Evolutionary conservation across 2,113 vertebrate species (phyloP), one percentile per base, ranked within the genome.

Genomic region (Gymnorhina tibicen): DNA sequence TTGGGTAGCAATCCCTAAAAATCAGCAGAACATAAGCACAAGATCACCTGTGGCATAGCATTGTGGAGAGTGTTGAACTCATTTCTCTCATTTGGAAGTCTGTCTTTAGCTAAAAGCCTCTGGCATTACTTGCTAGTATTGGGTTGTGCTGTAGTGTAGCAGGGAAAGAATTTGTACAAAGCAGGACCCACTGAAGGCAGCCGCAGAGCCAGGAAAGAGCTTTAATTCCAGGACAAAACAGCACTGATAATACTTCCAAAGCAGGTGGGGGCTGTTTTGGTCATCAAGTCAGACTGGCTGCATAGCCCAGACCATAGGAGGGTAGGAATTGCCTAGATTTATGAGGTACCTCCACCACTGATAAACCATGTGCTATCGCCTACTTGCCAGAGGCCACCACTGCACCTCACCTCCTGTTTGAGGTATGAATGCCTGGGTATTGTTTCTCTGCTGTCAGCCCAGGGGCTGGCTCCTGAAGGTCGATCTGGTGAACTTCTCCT

Each of bases 1-100:
- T 41, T 68, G 58, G 9, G 37, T 64, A 91, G 69, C 28, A 85
- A 49, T 20, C 49, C 58, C 77, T 87, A 89, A 91, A 94, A 79
- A 58, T 41, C 26, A 44, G 44, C 44, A 87, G 67, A 95, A 75
- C 16, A 6, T 9, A 53, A 91, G 30, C 22, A 67, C 15, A 55
- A 83, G 16, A 35, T 70, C 21, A 9, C 39, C 44, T 35, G 35
- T 66, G 63, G 32, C 9, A 22, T 4, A 62, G 37, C 3, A 0
- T 3, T 64, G 39, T 64, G 52, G 52, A 62, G 16, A 67, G 33
- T 3, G 13, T 14, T 62, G 62, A 85, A 73, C 17, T 24, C 17
- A 24, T 32, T 53, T 62, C 59, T 67, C 83, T 74, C 56, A 47
- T 74, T 69, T 60, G 52, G 58, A 87, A 82, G 44, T 26, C 5